Conservation (phyloP, 37 sponge, comb jelly and placozoan species). For the Spongilla lacustris region DNA sequence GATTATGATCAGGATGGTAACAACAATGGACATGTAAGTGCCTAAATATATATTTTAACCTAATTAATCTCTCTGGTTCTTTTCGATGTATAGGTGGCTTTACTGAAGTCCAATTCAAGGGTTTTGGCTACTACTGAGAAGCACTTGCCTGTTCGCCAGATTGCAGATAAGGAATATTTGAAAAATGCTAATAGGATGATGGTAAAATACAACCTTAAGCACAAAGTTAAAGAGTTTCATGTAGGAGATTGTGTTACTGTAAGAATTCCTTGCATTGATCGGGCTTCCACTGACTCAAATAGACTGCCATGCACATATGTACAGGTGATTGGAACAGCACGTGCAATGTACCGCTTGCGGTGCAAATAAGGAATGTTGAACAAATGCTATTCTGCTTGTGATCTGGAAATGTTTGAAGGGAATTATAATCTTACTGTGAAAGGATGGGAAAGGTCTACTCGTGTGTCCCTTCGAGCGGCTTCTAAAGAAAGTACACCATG, state of each 20-base stretch:
- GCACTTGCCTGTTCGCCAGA: background rate
- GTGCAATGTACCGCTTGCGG: background rate
- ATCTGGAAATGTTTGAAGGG: constrained; percentile 6
- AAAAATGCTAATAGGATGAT: constrained; percentile 26
- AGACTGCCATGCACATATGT: constrained; percentile 19
- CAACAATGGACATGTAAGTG: background rate
- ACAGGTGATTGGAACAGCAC: constrained; percentile 12
- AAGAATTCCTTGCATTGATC: constrained; percentile 33
- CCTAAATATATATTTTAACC: background rate
- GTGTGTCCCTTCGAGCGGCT: constrained; percentile 14
- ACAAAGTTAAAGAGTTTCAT: background rate
- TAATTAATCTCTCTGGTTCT: background rate
- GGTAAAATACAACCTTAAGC: constrained; percentile 5
- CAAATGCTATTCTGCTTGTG: constrained; percentile 13
- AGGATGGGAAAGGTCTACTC: background rate
- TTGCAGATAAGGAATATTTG: background rate
- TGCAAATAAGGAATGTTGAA: constrained; percentile 3
- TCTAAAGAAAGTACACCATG: too few species aligned
- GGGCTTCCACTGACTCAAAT: constrained; percentile 14
- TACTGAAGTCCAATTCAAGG: background rate
- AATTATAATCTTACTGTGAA: background rate
- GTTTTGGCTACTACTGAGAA: background rate
- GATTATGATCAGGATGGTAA: background rate
- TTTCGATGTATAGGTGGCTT: background rate
- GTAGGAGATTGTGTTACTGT: constrained; percentile 29